phyloP scores from a whole-genome alignment of 35 echinoderm and acorn worm species.

The Patiria miniata region DNA sequence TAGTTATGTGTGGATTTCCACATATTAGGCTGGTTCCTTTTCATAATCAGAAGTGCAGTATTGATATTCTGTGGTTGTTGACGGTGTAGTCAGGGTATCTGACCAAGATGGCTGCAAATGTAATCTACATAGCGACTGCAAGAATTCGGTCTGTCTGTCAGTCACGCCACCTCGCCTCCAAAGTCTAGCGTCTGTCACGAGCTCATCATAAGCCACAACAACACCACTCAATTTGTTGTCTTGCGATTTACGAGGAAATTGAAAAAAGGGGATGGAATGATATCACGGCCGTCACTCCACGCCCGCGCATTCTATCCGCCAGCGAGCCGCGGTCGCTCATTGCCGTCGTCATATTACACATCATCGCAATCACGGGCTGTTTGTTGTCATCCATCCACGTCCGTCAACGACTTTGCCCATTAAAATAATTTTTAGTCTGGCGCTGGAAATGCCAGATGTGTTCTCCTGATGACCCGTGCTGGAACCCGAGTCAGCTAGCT shows the following conservation, averaged over 20 bases:
- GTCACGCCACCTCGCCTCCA: no score
- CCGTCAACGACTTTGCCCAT: background rate
- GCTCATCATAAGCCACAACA: no score
- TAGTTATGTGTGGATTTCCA: no score
- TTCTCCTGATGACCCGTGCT: background rate
- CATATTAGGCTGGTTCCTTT: no score
- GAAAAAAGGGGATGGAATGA: no score
- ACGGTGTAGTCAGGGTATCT: no score
- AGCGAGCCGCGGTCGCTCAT: background rate
- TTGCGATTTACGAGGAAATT: background rate
- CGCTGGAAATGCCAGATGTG: constrained; percentile 5
- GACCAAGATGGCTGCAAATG: no score
- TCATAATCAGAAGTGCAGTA: no score
- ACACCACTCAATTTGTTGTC: background rate
- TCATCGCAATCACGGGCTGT: background rate
- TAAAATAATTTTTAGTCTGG: background rate
- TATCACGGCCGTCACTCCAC: background rate
- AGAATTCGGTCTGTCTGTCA: no score
- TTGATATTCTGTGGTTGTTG: no score
- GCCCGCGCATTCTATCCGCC: background rate
- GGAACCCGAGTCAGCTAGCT: background rate
- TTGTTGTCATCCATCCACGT: background rate
- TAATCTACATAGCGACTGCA: no score
- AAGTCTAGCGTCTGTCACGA: no score
- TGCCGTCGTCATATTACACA: background rate